phyloP scores from a whole-genome alignment of 1,140 invertebrate species.

The Macrotrachela quadricornifera region DNA sequence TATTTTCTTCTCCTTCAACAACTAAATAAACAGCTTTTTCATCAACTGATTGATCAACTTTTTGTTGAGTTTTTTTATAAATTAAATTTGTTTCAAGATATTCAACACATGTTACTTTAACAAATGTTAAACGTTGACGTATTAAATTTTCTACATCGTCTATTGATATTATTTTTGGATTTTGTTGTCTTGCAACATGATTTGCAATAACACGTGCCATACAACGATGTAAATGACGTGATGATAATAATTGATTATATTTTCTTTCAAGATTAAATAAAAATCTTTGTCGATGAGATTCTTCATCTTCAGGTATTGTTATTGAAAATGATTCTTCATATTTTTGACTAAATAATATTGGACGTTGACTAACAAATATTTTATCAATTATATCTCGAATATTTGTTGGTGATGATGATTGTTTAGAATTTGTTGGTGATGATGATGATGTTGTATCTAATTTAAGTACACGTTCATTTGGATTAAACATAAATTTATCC shows the following conservation, averaged over 20 bases:
- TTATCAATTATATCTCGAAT: slow-evolving; percentile 6
- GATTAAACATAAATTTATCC: slow-evolving; percentile 8
- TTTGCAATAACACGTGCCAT: slow-evolving; percentile 6
- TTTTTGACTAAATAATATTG: slow-evolving; percentile 5
- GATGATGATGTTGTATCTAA: neutral
- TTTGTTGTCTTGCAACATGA: neutral
- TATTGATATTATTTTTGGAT: neutral
- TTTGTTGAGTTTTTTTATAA: slow-evolving; percentile 6
- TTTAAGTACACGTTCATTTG: slow-evolving; percentile 3
- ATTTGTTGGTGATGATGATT: neutral
- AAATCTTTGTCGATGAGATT: slow-evolving; percentile 4
- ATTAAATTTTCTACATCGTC: slow-evolving; percentile 8
- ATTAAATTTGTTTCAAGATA: slow-evolving; percentile 5
- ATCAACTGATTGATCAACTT: slow-evolving; percentile 7
- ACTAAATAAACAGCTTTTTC: slow-evolving; percentile 8
- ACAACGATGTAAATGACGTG: slow-evolving; percentile 3
- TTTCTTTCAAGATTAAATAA: slow-evolving; percentile 2
- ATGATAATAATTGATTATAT: slow-evolving; percentile 5
- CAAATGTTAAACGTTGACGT: neutral
- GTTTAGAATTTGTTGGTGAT: too few relatives aligned
- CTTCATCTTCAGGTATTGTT: slow-evolving; percentile 6
- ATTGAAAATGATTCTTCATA: slow-evolving; percentile 1
- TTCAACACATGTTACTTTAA: slow-evolving; percentile 5
- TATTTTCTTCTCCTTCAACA: neutral
- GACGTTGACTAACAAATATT: slow-evolving; percentile 4